Conservation (phyloP, 2,113 vertebrate genomes). For the Empidonax alnorum region DNA sequence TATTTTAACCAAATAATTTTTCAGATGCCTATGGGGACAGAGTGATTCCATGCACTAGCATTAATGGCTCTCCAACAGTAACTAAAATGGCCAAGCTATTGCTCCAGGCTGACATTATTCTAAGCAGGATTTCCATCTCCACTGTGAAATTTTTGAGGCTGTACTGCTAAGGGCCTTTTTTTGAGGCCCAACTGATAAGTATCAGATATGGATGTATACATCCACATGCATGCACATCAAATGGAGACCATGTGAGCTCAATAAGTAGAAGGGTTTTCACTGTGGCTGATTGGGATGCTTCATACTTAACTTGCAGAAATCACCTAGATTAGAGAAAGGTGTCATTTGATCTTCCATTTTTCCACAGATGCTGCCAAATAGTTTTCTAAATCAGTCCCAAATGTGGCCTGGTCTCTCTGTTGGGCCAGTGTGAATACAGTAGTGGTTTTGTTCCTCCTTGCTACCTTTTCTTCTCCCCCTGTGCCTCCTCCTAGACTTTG, state of each 20-base stretch:
- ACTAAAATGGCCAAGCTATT: neutral
- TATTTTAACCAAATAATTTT: neutral
- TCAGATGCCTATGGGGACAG: neutral
- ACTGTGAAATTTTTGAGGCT: neutral
- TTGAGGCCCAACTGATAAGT: neutral
- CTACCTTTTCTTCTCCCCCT: slow-evolving; percentile 13
- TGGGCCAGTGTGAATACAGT: slow-evolving; percentile 24
- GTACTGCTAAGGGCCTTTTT: neutral
- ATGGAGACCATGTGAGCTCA: neutral
- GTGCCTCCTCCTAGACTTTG: neutral
- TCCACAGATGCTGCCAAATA: slow-evolving; percentile 57
- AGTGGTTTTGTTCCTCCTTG: slow-evolving; percentile 47
- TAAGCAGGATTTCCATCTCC: neutral
- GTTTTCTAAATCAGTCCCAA: slow-evolving; percentile 67
- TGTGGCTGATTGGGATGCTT: neutral
- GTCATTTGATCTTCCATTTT: slow-evolving; percentile 48
- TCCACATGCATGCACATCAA: neutral
- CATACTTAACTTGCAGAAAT: neutral
- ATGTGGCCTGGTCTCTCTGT: slow-evolving; percentile 19
- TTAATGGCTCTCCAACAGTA: neutral
- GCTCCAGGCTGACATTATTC: neutral
- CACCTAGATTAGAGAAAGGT: slow-evolving; percentile 35
- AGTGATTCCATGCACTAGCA: neutral
- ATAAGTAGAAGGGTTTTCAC: neutral
- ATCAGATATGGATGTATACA: neutral